Conservation (phyloP, 2,888 invertebrate species). For the Drosophila trichaetosa region DNA sequence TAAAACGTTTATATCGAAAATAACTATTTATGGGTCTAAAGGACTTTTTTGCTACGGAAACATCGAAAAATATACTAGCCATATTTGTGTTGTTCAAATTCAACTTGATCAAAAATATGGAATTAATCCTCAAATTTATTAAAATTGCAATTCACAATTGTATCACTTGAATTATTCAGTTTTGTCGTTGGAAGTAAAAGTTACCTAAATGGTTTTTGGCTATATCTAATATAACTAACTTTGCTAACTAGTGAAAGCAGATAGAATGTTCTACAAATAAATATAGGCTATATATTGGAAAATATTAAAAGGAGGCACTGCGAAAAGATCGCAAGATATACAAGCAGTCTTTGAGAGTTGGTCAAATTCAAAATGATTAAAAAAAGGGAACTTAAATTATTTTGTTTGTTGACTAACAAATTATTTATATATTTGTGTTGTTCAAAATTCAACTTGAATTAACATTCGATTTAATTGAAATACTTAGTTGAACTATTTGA, state of each 20-base stretch:
- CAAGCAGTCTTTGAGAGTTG: not conserved
- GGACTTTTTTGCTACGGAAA: not conserved
- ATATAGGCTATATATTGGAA: not conserved
- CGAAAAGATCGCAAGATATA: not conserved
- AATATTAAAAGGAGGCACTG: not conserved
- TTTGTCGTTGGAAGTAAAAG: not conserved
- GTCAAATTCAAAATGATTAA: not conserved
- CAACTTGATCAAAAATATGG: not conserved
- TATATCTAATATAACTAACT: not conserved
- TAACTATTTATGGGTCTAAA: not conserved
- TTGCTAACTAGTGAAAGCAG: not conserved
- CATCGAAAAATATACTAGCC: not conserved
- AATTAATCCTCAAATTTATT: too few relatives aligned
- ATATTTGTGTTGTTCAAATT: too few relatives aligned
- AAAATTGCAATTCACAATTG: not conserved
- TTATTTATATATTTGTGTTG: not conserved
- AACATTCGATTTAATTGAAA: not conserved
- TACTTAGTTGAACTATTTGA: not conserved
- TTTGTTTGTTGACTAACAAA: not conserved
- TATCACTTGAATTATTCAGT: not conserved
- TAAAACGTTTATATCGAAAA: not conserved
- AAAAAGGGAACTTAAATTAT: not conserved
- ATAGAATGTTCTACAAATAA: not conserved
- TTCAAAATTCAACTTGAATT: not conserved
- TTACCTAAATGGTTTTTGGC: not conserved